phyloP scores from a whole-genome alignment of 2,888 invertebrate species.

The Phortica okadai region DNA sequence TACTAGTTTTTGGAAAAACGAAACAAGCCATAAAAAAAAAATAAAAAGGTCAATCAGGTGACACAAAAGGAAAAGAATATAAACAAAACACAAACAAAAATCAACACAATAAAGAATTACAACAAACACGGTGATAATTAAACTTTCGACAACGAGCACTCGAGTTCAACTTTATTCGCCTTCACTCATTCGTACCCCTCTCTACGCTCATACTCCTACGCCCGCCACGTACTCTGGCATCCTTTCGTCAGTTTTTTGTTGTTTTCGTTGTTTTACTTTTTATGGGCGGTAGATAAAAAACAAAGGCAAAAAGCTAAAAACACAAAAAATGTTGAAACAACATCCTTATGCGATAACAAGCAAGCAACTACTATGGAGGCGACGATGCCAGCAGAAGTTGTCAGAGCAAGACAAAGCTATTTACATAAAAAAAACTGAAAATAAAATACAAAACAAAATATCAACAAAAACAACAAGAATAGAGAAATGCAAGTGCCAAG shows the following conservation, averaged over 20 bases:
- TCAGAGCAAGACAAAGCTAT: constrained; percentile 52
- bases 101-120: constrained; percentile 12
- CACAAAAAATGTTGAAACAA: constrained; percentile 51
- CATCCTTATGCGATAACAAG: constrained; percentile 71
- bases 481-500: constrained; percentile 4
- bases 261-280: not conserved
- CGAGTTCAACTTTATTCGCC: constrained; percentile 42
- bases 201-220: not conserved
- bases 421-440: constrained; percentile 64
- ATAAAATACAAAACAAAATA: constrained; percentile 32
- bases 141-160: constrained; percentile 63
- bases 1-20: constrained; percentile 38
- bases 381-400: constrained; percentile 22
- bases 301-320: not conserved
- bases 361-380: constrained; percentile 29
- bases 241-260: not conserved
- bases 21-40: constrained; percentile 45
- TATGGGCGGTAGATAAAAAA: constrained; percentile 29
- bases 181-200: not conserved
- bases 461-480: constrained; percentile 13
- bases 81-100: constrained; percentile 25
- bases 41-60: constrained; percentile 39
- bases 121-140: constrained; percentile 63
- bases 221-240: too few relatives aligned
- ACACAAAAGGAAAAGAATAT: constrained; percentile 20